Percentiles rank a stretch among this genome's conserved stretches.
Evolutionary conservation across 2,797 vertebrate genomes (phyloP).

Genomic region (Sebastes iracundus): DNA sequence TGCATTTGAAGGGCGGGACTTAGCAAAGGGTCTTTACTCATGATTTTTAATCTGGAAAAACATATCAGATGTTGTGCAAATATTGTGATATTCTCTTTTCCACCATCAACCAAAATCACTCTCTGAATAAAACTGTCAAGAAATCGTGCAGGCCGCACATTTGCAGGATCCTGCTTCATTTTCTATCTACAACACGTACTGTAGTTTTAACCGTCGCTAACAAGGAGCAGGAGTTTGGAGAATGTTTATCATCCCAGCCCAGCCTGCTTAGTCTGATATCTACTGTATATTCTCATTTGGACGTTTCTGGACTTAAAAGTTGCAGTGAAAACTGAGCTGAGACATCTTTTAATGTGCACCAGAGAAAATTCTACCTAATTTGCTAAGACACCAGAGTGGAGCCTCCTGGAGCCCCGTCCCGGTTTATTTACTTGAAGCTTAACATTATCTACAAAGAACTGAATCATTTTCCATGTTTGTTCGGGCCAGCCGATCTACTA

Average conservation of each 20-base stretch:
- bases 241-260: background rate
- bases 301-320: constrained; percentile 11
- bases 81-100: background rate
- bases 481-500: background rate
- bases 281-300: background rate
- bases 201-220: background rate
- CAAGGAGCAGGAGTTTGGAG: constrained; percentile 6
- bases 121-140: background rate
- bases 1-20: no score
- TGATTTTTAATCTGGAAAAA: background rate
- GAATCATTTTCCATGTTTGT: constrained; percentile 17
- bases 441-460: constrained; percentile 10
- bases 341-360: constrained; percentile 1
- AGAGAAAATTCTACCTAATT: constrained; percentile 35
- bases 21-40: background rate
- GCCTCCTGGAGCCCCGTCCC: constrained; percentile 3
- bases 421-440: constrained; percentile 45
- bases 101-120: background rate
- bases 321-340: background rate
- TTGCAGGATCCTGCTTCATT: background rate
- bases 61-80: background rate
- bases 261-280: background rate
- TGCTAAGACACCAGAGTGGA: constrained; percentile 12
- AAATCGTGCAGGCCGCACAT: background rate
- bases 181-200: background rate